phyloP scores from a whole-genome alignment of 2,888 invertebrate species.

The Chirona hameri region DNA sequence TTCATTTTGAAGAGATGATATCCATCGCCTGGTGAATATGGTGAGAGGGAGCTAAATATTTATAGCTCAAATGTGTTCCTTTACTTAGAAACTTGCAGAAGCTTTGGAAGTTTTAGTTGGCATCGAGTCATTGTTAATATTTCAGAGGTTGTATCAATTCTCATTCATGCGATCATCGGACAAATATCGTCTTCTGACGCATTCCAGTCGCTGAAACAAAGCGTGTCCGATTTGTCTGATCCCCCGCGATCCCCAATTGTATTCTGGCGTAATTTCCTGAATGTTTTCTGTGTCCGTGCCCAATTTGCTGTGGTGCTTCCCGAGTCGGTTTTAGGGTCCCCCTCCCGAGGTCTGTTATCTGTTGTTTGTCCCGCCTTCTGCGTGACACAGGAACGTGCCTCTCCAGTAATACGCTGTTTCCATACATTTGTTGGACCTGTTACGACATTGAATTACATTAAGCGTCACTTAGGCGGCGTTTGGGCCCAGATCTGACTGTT shows the following conservation, averaged over 20 bases:
- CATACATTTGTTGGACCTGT: neutral
- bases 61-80: too few relatives aligned
- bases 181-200: too few relatives aligned
- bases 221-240: too few relatives aligned
- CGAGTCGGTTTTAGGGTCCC: neutral
- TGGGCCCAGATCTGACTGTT: neutral
- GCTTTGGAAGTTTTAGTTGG: too few relatives aligned
- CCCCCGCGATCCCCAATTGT: neutral
- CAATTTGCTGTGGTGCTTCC: neutral
- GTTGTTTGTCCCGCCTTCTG: neutral
- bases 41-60: too few relatives aligned
- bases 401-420: neutral
- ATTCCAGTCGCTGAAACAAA: too few relatives aligned
- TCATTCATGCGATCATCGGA: too few relatives aligned
- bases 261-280: neutral
- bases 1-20: too few relatives aligned
- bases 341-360: neutral
- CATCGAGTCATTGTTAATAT: too few relatives aligned
- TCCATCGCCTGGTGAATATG: too few relatives aligned
- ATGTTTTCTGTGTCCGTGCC: neutral
- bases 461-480: neutral
- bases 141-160: too few relatives aligned
- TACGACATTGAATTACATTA: constrained; percentile 22
- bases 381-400: neutral
- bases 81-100: too few relatives aligned